These are phyloP conservation scores for Leptestheria dahalacensis DNA, from an alignment of 1,140 invertebrate genomes.

Conservation along the genomic window DNA sequence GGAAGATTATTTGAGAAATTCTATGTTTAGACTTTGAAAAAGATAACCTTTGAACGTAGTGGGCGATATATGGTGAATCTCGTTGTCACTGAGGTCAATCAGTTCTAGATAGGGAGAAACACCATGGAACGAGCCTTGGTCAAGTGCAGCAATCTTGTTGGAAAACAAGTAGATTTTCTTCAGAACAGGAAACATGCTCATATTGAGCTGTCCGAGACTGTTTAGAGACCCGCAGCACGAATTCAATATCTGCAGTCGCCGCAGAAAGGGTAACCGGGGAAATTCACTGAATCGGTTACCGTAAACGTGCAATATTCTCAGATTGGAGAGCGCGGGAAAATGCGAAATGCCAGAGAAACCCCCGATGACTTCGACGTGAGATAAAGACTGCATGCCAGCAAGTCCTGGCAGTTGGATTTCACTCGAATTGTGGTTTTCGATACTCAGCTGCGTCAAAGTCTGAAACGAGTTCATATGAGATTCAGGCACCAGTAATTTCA, in stretches of 20 bases:
- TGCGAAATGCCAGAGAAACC: not conserved
- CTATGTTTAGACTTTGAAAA: too few species aligned
- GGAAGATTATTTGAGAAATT: too few species aligned
- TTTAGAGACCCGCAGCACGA: not conserved
- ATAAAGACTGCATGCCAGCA: not conserved
- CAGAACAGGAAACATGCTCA: conserved; percentile 3
- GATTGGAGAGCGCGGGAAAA: conserved; percentile 7
- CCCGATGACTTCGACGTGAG: not conserved
- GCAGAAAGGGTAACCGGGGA: conserved; percentile 12
- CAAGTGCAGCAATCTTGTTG: not conserved
- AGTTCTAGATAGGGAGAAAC: not conserved
- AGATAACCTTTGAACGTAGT: not conserved
- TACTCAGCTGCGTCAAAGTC: conserved; percentile 1
- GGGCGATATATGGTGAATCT: conserved; percentile 1
- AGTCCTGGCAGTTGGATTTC: not conserved
- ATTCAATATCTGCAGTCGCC: not conserved
- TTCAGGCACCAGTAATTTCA: not conserved
- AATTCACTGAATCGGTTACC: conserved; percentile 1
- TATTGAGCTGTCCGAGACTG: not conserved
- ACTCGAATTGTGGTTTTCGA: conserved; percentile 6
- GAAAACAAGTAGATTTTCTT: conserved; percentile 6
- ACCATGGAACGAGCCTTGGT: conserved; percentile 1
- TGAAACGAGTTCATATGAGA: not conserved
- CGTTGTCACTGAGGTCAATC: conserved; percentile 3
- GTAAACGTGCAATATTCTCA: conserved; percentile 3